These are phyloP conservation scores for Heliconius himera DNA, from an alignment of 1,140 invertebrate genomes.

Conservation along the genomic window DNA sequence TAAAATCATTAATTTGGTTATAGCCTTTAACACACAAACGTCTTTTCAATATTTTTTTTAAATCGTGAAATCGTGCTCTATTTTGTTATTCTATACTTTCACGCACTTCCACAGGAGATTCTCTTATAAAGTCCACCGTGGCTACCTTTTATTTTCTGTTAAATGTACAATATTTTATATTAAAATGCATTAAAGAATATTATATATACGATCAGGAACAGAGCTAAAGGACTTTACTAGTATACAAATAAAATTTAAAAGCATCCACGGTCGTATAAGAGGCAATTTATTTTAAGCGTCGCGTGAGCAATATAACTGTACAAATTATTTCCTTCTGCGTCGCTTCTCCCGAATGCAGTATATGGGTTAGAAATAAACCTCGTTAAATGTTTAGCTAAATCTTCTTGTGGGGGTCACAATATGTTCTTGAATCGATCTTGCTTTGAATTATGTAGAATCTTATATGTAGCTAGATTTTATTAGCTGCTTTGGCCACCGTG, in stretches of 20 bases:
- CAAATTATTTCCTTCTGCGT: constrained; percentile 9
- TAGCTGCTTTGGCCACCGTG: too few relatives aligned
- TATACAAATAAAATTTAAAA: background rate
- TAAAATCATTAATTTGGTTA: too few relatives aligned
- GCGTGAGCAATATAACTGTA: constrained; percentile 15
- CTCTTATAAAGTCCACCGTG: too few relatives aligned
- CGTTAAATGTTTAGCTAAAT: constrained; percentile 1
- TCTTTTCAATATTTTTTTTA: too few relatives aligned
- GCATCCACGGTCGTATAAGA: constrained; percentile 1
- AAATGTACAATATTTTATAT: too few relatives aligned
- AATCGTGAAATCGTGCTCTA: too few relatives aligned
- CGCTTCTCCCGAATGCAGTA: background rate
- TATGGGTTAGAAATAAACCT: constrained; percentile 6
- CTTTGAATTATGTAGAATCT: background rate
- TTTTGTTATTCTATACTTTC: too few relatives aligned
- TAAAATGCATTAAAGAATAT: too few relatives aligned
- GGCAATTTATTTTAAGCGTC: constrained; percentile 15
- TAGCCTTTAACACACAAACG: too few relatives aligned
- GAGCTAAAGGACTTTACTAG: background rate
- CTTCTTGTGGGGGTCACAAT: background rate
- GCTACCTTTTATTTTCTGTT: too few relatives aligned
- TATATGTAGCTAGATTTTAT: too few relatives aligned
- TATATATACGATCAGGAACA: background rate
- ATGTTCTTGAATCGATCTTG: background rate
- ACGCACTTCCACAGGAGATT: too few relatives aligned